Base-by-base conservation (phyloP, 2,888 invertebrate genomes). In the Seira sanloemensis region DNA sequence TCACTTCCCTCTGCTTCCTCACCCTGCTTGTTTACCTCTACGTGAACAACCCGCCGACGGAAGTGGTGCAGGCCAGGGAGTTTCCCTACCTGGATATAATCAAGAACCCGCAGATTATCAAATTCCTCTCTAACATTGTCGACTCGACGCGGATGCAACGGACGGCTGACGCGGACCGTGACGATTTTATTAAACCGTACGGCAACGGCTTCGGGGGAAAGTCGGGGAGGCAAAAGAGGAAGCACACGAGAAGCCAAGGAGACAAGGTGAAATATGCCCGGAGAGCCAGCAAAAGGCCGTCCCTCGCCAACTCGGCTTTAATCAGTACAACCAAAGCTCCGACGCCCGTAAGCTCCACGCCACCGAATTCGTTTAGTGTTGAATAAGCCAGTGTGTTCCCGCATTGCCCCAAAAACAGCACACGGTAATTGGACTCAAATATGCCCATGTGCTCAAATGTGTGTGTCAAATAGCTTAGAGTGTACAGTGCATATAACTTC, bases 21-120 rank as follows among this genome's bases (percentile, higher is more conserved):
- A 68, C 75, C 26, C 74, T 88, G 4, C 24, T 89, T 0, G 81
- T 86, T 0, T 88, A 76, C 54, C 26, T 89, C n/a, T 89, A 89
- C 75, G 74, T 87, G 1, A 87, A 88, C 46, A 88, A 88, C 81
- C 89, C 89, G 2, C 89, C 89, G 2, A 89, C 89, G n/a, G 89
- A 89, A 78, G 89, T 89, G 21, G 89, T 89, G 16, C 88, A 87
- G 5, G 89, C 89, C 0, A 72, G 87, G 19, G 74, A 76, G 24
- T 78, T 88, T 9, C 54, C 75, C 4, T 74, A 73, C 72, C 68
- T 66, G 16, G 75, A 83, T 2, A 50, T 85, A 2, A 27, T 89
- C 12, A 78, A 78, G 19, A 88, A 88, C 75, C 88, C 88, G 7
- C 84, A 78, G 37, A 65, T 89, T 7, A 37, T 86, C 1, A 85